Evolutionary conservation across 2,797 vertebrate genomes (phyloP).

Genomic region (Takifugu ocellatus): DNA sequence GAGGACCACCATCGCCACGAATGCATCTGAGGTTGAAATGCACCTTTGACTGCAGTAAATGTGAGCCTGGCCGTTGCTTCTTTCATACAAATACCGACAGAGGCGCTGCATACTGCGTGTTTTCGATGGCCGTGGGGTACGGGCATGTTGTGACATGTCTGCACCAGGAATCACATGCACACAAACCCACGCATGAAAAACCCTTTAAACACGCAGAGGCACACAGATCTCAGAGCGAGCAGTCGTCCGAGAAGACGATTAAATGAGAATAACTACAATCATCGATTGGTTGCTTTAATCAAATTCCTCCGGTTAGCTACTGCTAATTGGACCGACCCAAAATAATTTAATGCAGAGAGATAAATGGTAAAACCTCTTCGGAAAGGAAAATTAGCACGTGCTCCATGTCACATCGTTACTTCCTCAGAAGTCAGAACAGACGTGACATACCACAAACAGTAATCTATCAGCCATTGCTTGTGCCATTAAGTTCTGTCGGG

Average conservation of each 20-base stretch:
- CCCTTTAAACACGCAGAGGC: neutral
- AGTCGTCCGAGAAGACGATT: neutral
- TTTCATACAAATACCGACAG: slow-evolving; percentile 55
- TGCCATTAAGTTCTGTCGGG: no score
- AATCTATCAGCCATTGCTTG: no score
- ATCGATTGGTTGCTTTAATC: no score
- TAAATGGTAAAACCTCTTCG: no score
- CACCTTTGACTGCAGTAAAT: slow-evolving; percentile 62
- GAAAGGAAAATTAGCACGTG: no score
- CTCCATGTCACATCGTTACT: no score
- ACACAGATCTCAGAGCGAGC: slow-evolving; percentile 10
- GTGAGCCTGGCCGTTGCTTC: slow-evolving; percentile 64
- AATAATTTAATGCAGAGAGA: no score
- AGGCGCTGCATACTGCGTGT: slow-evolving; percentile 41
- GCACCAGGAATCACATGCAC: slow-evolving; percentile 22
- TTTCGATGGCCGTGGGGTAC: slow-evolving; percentile 33
- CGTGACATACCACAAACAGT: no score
- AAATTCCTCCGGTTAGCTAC: no score
- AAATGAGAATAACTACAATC: no score
- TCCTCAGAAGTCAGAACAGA: no score
- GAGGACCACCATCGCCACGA: slow-evolving; percentile 44
- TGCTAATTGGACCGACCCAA: no score
- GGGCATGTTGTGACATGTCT: slow-evolving; percentile 61
- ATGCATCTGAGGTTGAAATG: slow-evolving; percentile 61
- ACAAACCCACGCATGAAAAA: slow-evolving; percentile 16